Percentiles rank a stretch among this genome's conserved stretches.
Evolutionary conservation across 2,797 vertebrate genomes (phyloP).

Genomic region (Cirrhinus molitorella): DNA sequence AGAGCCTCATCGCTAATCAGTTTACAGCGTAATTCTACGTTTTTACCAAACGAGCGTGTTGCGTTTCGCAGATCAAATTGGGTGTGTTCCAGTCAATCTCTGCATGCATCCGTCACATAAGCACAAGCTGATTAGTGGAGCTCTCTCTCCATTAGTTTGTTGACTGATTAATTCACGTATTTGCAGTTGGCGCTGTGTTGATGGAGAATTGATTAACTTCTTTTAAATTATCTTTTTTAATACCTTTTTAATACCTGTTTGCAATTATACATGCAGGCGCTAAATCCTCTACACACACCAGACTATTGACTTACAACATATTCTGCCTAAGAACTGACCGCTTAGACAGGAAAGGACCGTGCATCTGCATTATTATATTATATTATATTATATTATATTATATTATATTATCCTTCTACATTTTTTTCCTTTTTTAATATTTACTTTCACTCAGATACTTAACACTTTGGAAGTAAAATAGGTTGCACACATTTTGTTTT

Average conservation of each 20-base stretch:
- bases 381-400: not conserved
- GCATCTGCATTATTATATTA: not conserved
- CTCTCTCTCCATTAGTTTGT: not conserved
- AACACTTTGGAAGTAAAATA: not conserved
- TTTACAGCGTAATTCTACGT: slow-evolving; percentile 1
- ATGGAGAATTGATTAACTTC: not conserved
- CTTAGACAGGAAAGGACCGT: not conserved
- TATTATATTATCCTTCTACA: not conserved
- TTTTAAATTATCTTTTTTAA: slow-evolving; percentile 21
- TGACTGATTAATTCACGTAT: not conserved
- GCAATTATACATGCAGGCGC: not conserved
- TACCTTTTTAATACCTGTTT: slow-evolving; percentile 2
- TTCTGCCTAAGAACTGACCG: not conserved
- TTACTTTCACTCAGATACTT: too few species aligned
- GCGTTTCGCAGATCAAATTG: not conserved
- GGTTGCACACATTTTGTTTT: not conserved
- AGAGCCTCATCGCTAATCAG: slow-evolving; percentile 3
- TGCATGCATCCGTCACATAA: slow-evolving; percentile 18
- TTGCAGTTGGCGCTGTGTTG: not conserved
- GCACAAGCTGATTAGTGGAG: not conserved
- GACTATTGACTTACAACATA: not conserved
- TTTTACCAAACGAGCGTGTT: not conserved
- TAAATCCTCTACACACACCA: not conserved
- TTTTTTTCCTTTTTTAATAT: too few species aligned
- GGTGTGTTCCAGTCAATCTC: not conserved